Evolutionary conservation across 2,888 invertebrate genomes (phyloP), one percentile per base, ranked within the genome.

Genomic region (Drosophila incognita): DNA sequence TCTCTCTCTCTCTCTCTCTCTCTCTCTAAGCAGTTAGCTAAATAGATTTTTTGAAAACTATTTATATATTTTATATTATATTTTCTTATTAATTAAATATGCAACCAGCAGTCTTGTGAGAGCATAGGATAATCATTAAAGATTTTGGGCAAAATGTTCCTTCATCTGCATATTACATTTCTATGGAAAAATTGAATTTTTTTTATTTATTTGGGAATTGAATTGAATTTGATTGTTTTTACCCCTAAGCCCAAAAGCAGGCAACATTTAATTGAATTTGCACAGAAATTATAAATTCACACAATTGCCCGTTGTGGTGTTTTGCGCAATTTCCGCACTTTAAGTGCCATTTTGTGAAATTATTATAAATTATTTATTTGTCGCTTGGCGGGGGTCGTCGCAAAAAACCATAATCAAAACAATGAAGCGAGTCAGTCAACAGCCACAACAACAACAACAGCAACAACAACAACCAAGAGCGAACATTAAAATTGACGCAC

Each of bases 331-430:
- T 82, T 82, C 81, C 81, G 83, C 78, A 78, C 75, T 82, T 83
- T 67, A 84, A 83, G 79, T 83, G 84, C 74, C 77, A 79, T 84
- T 83, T 82, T 77, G 65, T 73, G 72, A 83, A 83, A 83, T 83
- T 84, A 83, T 82, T 82, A 82, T 83, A 78, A 83, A 84, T 82
- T 74, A 83, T 83, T 79, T 76, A 84, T 82, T 76, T 75, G 71
- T 35, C 62, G 62, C 65, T 35, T 35, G 72, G 61, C 46, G 65
- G 24, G 29, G 59, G 65, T 52, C 59, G 35, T 13, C 13, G 8
- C 31, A 46, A 57, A 42, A 40, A 57, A 65, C 67, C 75, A 69
- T 74, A 72, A 72, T 68, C 68, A 71, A 67, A 79, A 76, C 76
- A 76, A 68, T 74, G 58, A 62, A 73, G 58, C 18, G 36, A 36